A percentile compares a stretch with the other conserved stretches of the same genome.
phyloP scores from a whole-genome alignment of 2,888 invertebrate species.

The Machimus rusticus region DNA sequence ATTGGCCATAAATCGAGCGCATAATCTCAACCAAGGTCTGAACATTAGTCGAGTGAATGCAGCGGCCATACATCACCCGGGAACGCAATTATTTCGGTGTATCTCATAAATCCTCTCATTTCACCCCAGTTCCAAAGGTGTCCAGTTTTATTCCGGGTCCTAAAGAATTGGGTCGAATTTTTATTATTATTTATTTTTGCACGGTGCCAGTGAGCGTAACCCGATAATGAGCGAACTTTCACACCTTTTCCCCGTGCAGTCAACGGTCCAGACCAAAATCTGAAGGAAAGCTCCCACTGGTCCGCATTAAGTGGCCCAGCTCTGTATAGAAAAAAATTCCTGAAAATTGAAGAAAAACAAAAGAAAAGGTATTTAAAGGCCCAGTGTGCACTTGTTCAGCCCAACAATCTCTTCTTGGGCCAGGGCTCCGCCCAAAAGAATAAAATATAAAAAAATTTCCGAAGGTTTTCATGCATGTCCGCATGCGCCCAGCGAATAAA shows the following conservation, averaged over 20 bases:
- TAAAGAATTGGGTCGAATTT: background rate
- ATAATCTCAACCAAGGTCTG: background rate
- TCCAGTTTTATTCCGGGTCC: background rate
- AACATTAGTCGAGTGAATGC: background rate
- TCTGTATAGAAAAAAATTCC: background rate
- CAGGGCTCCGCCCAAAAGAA: background rate
- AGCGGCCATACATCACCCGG: background rate
- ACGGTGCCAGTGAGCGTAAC: background rate
- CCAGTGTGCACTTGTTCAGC: background rate
- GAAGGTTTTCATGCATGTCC: background rate
- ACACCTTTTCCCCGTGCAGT: background rate
- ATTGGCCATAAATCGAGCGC: background rate
- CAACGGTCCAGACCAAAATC: background rate
- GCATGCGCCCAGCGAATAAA: background rate
- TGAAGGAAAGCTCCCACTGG: background rate
- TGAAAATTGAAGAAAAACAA: background rate
- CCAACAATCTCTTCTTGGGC: background rate
- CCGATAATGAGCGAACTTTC: conserved; percentile 32
- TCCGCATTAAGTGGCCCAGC: background rate
- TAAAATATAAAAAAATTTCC: background rate
- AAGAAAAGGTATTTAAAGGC: background rate
- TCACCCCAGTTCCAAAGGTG: background rate
- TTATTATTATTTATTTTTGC: background rate
- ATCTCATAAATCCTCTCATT: background rate
- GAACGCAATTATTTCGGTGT: background rate